Conservation (phyloP, 2,888 invertebrate species). For the Nematopogon swammerdamellus region DNA sequence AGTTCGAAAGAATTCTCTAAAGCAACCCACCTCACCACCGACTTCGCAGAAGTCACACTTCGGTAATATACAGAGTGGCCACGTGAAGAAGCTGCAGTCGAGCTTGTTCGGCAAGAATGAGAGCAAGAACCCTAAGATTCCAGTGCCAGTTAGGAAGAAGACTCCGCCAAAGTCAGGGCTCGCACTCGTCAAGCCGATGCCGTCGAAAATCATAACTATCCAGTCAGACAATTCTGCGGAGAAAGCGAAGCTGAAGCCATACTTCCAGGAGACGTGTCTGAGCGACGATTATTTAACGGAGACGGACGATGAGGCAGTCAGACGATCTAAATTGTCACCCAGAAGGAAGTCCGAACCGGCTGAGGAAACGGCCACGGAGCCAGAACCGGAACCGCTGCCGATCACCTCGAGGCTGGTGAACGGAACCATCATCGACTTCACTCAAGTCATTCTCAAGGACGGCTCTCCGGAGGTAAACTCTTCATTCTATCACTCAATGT, state of each 20-base stretch:
- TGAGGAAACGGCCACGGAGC: slow-evolving; percentile 20
- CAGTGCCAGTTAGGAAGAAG: slow-evolving; percentile 10
- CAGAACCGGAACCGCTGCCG: slow-evolving; percentile 31
- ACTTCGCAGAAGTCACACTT: slow-evolving; percentile 46
- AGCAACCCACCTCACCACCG: slow-evolving; percentile 35
- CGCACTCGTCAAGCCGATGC: slow-evolving; percentile 6
- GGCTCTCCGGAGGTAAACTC: slow-evolving; percentile 54
- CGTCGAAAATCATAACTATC: slow-evolving; percentile 19
- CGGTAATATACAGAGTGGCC: slow-evolving; percentile 43
- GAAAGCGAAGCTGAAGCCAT: slow-evolving; percentile 39
- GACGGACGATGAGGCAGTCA: slow-evolving; percentile 25
- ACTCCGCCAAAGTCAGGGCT: not conserved
- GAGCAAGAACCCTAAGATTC: slow-evolving; percentile 10
- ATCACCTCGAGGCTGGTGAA: slow-evolving; percentile 40
- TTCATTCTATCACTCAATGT: not conserved
- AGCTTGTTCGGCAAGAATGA: slow-evolving; percentile 29
- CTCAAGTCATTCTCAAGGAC: slow-evolving; percentile 38
- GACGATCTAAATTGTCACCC: slow-evolving; percentile 9
- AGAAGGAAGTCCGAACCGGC: slow-evolving; percentile 30
- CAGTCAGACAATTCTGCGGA: slow-evolving; percentile 14
- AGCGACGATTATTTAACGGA: slow-evolving; percentile 62
- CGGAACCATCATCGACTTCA: slow-evolving; percentile 43
- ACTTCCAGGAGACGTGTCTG: slow-evolving; percentile 59
- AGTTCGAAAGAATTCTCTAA: slow-evolving; percentile 32
- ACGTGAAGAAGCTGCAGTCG: slow-evolving; percentile 46